Evolutionary conservation across 2,888 invertebrate species (phyloP), one percentile per base, ranked within the genome.

Genomic region (Tipula lateralis): DNA sequence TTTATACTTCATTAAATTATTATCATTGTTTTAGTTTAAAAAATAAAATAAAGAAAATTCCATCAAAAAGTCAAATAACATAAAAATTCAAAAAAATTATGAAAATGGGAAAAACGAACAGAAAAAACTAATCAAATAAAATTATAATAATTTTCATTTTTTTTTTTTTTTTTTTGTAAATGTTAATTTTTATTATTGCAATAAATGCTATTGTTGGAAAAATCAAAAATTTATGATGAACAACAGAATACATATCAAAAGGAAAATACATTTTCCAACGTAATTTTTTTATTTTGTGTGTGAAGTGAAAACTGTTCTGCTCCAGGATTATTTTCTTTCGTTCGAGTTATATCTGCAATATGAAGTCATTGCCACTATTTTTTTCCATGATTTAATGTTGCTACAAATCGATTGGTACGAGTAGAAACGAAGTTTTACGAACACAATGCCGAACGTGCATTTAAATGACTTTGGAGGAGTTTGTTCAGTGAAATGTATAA

Each of bases 11-110:
- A 66, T 66, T 66, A 66, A 66, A 66, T 66, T 66, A 66, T 66
- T 66, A 66, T 66, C 66, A 66, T 66, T 66, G 66, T 66, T 66
- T 66, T 66, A 66, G 66, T 66, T 24, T 24, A 66, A 66, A 66
- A 66, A 66, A 66, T 16, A 24, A 66, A 66, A 24, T 66, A 66
- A 66, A 66, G 66, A 24, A 66, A 66, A 66, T 66, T 66, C 66
- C 66, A 66, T 66, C 66, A 66, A 66, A 66, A 66, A 66, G 66
- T 66, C 66, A 66, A 66, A 66, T 66, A 66, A 66, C 66, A 66
- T 24, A 66, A 24, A 66, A 66, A 24, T 66, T 24, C 24, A 24
- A 24, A 66, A 66, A 50, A 50, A 39, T 19, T 7, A 16, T 19
- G 9, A 7, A 50, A 66, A 66, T 66, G 66, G 66, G 24, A 66